Conservation (phyloP, 2,113 vertebrate species). For the Sphyrna mokarran region DNA sequence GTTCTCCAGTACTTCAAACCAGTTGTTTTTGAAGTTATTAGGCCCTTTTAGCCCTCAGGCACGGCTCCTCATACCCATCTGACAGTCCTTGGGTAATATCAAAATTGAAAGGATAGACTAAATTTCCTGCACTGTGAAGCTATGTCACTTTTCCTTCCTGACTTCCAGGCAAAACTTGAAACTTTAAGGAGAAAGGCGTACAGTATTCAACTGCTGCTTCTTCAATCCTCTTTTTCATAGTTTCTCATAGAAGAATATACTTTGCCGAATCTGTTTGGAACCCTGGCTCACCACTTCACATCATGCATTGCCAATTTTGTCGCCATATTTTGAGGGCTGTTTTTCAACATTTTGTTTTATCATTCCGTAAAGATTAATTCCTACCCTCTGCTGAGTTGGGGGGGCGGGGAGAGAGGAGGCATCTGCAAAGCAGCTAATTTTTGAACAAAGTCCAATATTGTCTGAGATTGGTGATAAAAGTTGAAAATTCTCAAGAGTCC, state of each 20-base stretch:
- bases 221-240: neutral
- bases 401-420: too few relatives aligned
- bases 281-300: neutral
- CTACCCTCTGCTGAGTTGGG: neutral
- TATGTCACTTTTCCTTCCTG: neutral
- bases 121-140: neutral
- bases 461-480: neutral
- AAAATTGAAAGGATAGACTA: neutral
- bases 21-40: too few relatives aligned
- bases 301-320: neutral
- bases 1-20: too few relatives aligned
- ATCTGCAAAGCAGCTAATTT: neutral
- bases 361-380: conserved; percentile 1
- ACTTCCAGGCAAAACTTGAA: neutral
- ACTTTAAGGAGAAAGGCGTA: neutral
- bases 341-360: neutral
- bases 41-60: too few relatives aligned
- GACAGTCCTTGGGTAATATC: too few relatives aligned
- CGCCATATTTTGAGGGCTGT: neutral
- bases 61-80: too few relatives aligned
- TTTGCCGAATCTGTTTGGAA: conserved; percentile 15
- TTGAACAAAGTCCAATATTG: neutral
- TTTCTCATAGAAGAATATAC: neutral
- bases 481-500: neutral
- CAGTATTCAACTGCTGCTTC: too few relatives aligned